Evolutionary conservation across 2,888 invertebrate genomes (phyloP).

Genomic region (Pseudanteris insignis): DNA sequence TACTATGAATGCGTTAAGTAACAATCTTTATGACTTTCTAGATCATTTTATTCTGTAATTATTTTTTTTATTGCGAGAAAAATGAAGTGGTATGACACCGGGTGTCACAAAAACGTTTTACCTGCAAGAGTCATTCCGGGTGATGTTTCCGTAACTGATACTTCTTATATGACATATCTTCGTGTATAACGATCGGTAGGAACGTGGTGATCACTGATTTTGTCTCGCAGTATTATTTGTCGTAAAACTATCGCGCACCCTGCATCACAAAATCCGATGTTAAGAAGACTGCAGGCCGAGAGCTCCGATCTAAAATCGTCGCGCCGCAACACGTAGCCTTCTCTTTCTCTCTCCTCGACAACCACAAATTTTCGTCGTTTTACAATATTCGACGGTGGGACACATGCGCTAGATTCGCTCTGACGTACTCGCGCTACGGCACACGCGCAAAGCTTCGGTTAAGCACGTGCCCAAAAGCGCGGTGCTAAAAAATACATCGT

Average conservation of each 20-base stretch:
- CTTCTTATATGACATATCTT: constrained; percentile 58
- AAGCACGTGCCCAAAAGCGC: constrained; percentile 27
- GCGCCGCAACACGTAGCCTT: constrained; percentile 44
- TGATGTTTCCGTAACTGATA: constrained; percentile 51
- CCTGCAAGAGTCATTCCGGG: constrained; percentile 63
- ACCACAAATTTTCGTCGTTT: constrained; percentile 37
- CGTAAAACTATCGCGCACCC: constrained; percentile 48
- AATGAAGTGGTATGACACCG: too few relatives aligned
- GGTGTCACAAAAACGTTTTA: too few relatives aligned
- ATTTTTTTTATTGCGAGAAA: too few relatives aligned
- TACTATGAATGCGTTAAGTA: too few relatives aligned
- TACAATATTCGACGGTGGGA: constrained; percentile 45
- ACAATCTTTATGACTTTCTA: too few relatives aligned
- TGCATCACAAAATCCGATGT: constrained; percentile 57
- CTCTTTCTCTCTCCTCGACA: constrained; percentile 32
- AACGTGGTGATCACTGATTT: constrained; percentile 29
- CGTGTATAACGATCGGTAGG: constrained; percentile 14
- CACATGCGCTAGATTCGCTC: constrained; percentile 52
- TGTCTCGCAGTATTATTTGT: constrained; percentile 27
- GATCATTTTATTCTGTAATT: too few relatives aligned
- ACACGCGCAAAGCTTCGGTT: constrained; percentile 20
- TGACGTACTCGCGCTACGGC: constrained; percentile 41
- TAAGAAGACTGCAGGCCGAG: constrained; percentile 53
- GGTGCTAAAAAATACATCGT: neutral
- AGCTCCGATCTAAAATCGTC: constrained; percentile 64